Evolutionary conservation across 2,888 invertebrate genomes (phyloP).

Genomic region (Hesperia comma): DNA sequence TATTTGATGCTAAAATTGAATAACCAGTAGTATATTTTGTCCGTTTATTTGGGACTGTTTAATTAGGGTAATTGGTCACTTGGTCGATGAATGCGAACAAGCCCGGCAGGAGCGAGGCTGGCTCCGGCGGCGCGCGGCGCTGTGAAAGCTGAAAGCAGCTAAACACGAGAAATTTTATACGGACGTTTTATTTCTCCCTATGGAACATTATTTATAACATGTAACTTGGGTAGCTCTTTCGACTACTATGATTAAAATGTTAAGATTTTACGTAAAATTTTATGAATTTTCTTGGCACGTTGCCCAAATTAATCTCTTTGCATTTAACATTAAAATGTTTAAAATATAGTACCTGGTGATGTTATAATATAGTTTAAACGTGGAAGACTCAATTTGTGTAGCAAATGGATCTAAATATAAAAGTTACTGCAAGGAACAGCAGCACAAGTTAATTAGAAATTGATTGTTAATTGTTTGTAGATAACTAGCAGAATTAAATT

Average conservation of each 20-base stretch:
- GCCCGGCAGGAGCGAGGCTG: neutral
- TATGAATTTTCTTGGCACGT: neutral
- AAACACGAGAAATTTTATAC: no score
- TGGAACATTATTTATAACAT: neutral
- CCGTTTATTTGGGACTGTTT: constrained; percentile 14
- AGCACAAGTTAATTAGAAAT: no score
- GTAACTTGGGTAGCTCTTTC: neutral
- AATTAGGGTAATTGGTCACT: constrained; percentile 17
- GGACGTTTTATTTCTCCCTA: neutral
- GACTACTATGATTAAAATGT: neutral
- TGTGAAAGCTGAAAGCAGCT: no score
- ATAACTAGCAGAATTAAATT: no score
- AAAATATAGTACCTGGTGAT: no score
- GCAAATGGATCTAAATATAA: no score
- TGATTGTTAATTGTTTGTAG: no score
- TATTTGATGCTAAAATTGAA: constrained; percentile 1
- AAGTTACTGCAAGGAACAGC: no score
- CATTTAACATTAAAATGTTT: no score
- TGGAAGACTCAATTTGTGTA: no score
- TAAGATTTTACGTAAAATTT: neutral
- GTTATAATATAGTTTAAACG: no score
- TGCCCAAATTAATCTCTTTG: neutral
- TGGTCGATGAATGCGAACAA: constrained; percentile 9
- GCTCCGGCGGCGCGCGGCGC: no score
- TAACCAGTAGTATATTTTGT: constrained; percentile 5